Evolutionary conservation across 1,140 invertebrate genomes (phyloP), one percentile per base, ranked within the genome.

Genomic region (Caerostris darwini): DNA sequence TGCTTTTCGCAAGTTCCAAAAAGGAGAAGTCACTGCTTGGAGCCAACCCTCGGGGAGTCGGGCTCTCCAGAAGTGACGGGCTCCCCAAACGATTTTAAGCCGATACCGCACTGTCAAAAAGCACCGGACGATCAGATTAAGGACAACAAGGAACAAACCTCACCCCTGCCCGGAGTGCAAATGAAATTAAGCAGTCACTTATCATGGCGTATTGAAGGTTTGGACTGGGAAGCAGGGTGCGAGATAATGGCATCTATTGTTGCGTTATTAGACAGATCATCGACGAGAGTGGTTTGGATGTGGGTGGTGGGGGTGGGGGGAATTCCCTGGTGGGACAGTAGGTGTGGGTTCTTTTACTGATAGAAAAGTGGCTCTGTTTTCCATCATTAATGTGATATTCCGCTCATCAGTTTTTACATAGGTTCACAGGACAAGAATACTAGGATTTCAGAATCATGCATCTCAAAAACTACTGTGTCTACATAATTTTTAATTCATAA

Each of bases 141-240:
- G n/a, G 12, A 57, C 12, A 71, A 53, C 14, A 19, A 54, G 64
- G 57, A 85, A n/a, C 58, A 50, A 34, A 59, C 85, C 34, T 87
- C 85, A 61, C 89, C 67, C 67, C 69, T 5, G 19, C 57, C 34
- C 17, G 56, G 71, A 34, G 89, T 82, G 77, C 58, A 56, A 77
- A 92, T 92, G 90, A 83, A 92, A 83, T 92, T 92, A 92, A 92
- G 83, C 8, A 90, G 77, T 83, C 71, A 83, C 90, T 92, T 61
- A 92, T 92, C 90, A 64, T 53, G 56, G 90, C 34, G 89, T 90
- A 81, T 77, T 90, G 69, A 90, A 81, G 89, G 54, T 81, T 90
- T 54, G 7, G 71, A 12, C 8, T 50, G 71, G 71, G 71, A 57
- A 85, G 82, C 34, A 87, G 57, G 58, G 85, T 61, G 57, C 12